Evolutionary conservation across 2,113 vertebrate genomes (phyloP).

Genomic region (Pterophyllum scalare): DNA sequence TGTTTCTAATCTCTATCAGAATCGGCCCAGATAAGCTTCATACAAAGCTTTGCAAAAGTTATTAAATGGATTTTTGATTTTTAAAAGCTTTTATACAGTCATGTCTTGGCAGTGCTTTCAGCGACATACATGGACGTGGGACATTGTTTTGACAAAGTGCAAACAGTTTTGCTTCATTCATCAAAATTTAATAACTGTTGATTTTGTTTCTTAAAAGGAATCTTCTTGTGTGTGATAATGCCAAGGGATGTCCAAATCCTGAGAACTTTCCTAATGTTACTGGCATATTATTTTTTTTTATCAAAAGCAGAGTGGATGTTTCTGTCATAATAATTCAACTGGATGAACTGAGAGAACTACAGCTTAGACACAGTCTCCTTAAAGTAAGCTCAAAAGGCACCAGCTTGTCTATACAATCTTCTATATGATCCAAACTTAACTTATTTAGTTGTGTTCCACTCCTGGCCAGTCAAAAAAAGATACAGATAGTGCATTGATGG

Average conservation of each 20-base stretch:
- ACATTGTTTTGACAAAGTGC: neutral
- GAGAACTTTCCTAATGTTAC: neutral
- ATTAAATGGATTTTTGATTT: neutral
- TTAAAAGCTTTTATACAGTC: neutral
- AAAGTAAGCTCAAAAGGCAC: no score
- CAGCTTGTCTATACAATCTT: neutral
- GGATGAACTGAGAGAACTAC: constrained; percentile 4
- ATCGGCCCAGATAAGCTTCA: neutral
- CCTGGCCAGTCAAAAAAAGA: neutral
- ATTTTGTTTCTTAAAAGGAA: neutral
- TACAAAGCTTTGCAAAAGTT: neutral
- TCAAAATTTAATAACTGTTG: neutral
- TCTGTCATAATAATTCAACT: neutral
- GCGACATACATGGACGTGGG: neutral
- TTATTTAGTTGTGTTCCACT: neutral
- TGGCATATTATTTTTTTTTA: neutral
- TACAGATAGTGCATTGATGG: neutral
- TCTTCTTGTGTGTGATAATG: neutral
- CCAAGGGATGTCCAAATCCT: neutral
- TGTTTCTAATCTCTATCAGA: neutral
- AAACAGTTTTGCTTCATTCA: neutral
- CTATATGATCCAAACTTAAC: neutral
- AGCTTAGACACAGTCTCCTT: neutral
- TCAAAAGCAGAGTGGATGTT: neutral
- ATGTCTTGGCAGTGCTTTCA: neutral